phyloP scores from a whole-genome alignment of 1,140 invertebrate genomes.

The Hycleus phaleratus region DNA sequence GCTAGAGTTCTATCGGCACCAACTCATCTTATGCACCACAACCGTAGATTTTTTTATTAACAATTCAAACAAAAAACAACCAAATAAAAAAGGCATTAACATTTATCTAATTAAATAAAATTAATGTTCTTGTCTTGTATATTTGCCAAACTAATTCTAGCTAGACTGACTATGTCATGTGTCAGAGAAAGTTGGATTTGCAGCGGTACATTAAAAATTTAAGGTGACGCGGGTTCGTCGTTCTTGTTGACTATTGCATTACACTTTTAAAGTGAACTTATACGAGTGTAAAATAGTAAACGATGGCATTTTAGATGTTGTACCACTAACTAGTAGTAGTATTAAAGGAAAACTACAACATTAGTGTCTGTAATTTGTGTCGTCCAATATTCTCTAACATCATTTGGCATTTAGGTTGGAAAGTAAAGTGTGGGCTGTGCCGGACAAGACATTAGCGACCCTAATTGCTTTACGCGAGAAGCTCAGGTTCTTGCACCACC shows the following conservation, averaged over 20 bases:
- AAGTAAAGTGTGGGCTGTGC: constrained; percentile 32
- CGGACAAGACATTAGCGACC: constrained; percentile 36
- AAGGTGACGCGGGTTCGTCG: constrained; percentile 20
- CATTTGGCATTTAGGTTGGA: constrained; percentile 30
- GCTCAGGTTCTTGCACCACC: constrained; percentile 18
- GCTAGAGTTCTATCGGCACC: too few species aligned
- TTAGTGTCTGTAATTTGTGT: constrained; percentile 27
- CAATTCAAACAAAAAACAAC: too few species aligned
- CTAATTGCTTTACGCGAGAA: constrained; percentile 29
- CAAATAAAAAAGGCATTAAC: too few species aligned
- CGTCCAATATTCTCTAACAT: constrained; percentile 29
- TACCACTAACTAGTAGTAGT: background rate
- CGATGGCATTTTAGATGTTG: too few species aligned
- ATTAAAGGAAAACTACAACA: constrained; percentile 5
- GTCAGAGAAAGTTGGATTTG: constrained; percentile 18
- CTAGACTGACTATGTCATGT: constrained; percentile 15
- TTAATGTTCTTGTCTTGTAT: too few species aligned
- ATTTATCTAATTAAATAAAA: too few species aligned
- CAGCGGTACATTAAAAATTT: constrained; percentile 17
- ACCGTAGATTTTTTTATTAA: too few species aligned
- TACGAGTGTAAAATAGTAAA: constrained; percentile 4
- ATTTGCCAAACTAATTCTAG: background rate
- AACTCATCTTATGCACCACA: too few species aligned
- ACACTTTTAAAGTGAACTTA: constrained; percentile 14
- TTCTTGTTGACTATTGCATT: constrained; percentile 12